Evolutionary conservation across 2,888 invertebrate genomes (phyloP), one percentile per base, ranked within the genome.

Genomic region (Tethea ocularis): DNA sequence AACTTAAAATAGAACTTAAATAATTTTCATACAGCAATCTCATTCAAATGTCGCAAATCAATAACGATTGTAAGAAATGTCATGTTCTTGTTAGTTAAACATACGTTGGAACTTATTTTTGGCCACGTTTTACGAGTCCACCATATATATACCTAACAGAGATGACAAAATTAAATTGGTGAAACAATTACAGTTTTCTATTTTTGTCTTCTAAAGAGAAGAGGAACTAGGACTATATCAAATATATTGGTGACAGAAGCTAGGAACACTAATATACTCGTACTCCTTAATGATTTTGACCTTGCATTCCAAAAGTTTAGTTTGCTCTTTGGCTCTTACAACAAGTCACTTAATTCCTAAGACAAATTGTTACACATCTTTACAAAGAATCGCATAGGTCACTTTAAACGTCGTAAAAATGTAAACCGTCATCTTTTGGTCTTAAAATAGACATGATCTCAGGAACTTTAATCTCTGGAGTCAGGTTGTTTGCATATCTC

Each of bases 221-320:
- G 41, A 41, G n/a, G 17, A 46, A 46, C 41, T 41, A 41, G 33
- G 20, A 53, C 33, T 33, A 22, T 33, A 11, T 20, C 11, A 57
- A 33, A 33, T 33, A 13, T 13, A 33, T 33, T 33, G 33, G 13
- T 33, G 33, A 59, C 61, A 63, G 69, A 62, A 52, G 58, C 56
- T 57, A 55, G 56, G 60, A 59, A 55, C 33, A 13, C 33, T 56
- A 59, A 71, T 62, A 62, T 61, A 63, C 59, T 1, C n/a, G n/a
- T 33, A 36, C 38, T 38, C 6, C 58, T 69, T 69, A 81, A 86
- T 82, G 26, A 74, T 71, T 83, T 64, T 57, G 77, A 70, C 87
- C 87, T 87, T 83, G 84, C 66, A 59, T 59, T 64, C 75, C 64
- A 67, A 69, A 72, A 73, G 13, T 13, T 26, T 8, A 10, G 33